Base-by-base conservation (phyloP, 2,797 vertebrate species). In the Apodemus agrarius region DNA sequence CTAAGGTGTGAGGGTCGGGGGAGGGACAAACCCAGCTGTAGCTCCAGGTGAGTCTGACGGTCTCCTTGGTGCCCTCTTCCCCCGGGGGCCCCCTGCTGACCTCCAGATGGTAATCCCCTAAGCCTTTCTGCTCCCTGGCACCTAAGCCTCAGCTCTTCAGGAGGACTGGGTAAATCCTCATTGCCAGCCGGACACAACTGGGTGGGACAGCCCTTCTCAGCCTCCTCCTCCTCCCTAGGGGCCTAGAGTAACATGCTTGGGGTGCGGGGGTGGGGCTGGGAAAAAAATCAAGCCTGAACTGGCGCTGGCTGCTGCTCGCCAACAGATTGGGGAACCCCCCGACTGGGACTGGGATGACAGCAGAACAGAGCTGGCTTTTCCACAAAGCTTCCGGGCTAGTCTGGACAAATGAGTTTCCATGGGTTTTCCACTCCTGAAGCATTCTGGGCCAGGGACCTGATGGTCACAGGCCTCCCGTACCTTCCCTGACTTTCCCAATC, bases 101-200 rank as follows among this genome's bases (percentile, higher is more conserved):
- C 89, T 49, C 17, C 67, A 89, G 83, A 95, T 14, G 84, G 82
- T 96, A 95, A 96, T 93, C 96, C 78, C 65, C 59, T 92, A 88
- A 95, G 76, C 96, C 67, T 65, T 84, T 86, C 3, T 6, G 85
- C 37, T n/a, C 52, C 65, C 40, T 59, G 80, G 10, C 83, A 1
- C 31, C 12, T 72, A 24, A 65, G 57, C 43, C 16, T 29, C 46
- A 61, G 84, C 17, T 6, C 57, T 87, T 89, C 3, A 1, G 37
- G 29, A 46, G 59, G 75, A n/a, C 49, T 19, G 26, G 3, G 40
- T 34, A 59, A 90, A 63, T 67, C 91, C 72, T 49, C 59, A 54
- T 37, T 49, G 75, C 88, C 59, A 72, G 46, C 57, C 17, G 78
- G 78, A 67, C 40, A 67, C 49, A 88, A 1, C 59, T 43, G 61